Percentiles rank a stretch among this genome's conserved stretches.
Evolutionary conservation across 2,797 vertebrate species (phyloP).

Genomic region (Leuciscus waleckii): DNA sequence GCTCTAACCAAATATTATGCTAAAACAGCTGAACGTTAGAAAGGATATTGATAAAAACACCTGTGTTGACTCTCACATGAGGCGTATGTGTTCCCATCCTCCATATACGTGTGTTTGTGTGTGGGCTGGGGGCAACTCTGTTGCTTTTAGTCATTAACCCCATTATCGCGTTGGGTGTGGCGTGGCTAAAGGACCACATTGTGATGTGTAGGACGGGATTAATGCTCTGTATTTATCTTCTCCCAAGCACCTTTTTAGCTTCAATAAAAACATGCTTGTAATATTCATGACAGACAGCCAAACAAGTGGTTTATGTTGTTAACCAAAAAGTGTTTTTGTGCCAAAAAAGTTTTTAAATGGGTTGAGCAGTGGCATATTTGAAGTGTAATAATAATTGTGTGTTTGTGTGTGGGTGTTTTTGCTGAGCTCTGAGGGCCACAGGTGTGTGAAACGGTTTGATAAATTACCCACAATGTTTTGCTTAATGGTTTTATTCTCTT

Average conservation of each 20-base stretch:
- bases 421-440: conserved; percentile 25
- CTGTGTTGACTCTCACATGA: neutral
- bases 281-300: neutral
- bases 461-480: conserved; percentile 49
- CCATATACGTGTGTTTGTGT: neutral
- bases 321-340: conserved; percentile 17
- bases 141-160: conserved; percentile 58
- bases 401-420: conserved; percentile 23
- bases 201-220: conserved; percentile 52
- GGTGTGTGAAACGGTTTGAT: conserved; percentile 53
- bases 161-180: conserved; percentile 45
- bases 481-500: conserved; percentile 40
- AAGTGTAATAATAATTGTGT: conserved; percentile 4
- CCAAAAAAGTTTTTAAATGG: conserved; percentile 32
- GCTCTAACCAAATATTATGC: conserved; percentile 36
- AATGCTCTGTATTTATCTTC: conserved; percentile 22
- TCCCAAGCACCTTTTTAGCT: conserved; percentile 14
- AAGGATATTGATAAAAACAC: conserved; percentile 17
- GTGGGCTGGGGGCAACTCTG: conserved; percentile 38
- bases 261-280: neutral
- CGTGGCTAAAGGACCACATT: conserved; percentile 18
- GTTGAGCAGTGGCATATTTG: conserved; percentile 1
- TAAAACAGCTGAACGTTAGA: conserved; percentile 21
- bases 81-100: neutral
- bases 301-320: conserved; percentile 12